Percentiles rank a stretch among this genome's conserved stretches.
Conservation (phyloP, 92 coral and sea anemone species). For the Epizoanthus rinbou region DNA sequence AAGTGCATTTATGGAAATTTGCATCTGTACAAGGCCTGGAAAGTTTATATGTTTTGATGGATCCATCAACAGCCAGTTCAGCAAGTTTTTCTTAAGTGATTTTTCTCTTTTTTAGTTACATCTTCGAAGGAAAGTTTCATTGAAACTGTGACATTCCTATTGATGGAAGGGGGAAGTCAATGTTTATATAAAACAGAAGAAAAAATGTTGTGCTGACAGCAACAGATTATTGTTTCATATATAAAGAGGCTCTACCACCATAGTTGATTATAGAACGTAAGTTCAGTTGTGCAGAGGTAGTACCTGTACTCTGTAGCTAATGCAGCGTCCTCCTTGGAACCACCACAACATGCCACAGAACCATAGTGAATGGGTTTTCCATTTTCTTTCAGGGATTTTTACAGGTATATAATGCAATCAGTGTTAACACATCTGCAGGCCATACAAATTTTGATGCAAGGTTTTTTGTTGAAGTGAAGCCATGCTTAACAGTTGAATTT, state of each 20-base stretch:
- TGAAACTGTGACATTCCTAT: slow-evolving; percentile 11
- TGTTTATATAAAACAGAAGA: slow-evolving; percentile 7
- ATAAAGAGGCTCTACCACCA: slow-evolving; percentile 8
- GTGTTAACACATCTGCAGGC: neutral
- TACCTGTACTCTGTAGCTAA: neutral
- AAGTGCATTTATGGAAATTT: slow-evolving; percentile 32
- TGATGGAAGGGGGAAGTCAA: slow-evolving; percentile 9
- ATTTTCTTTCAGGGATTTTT: slow-evolving; percentile 34
- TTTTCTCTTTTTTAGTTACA: slow-evolving; percentile 28
- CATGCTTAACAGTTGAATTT: slow-evolving; percentile 2
- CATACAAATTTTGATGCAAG: neutral
- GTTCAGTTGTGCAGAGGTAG: neutral
- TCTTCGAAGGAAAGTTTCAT: slow-evolving; percentile 7
- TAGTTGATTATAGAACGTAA: neutral
- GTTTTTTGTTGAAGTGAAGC: neutral
- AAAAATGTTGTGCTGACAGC: slow-evolving; percentile 23
- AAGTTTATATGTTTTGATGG: neutral
- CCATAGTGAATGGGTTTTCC: slow-evolving; percentile 35
- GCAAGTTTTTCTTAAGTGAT: neutral
- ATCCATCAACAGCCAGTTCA: slow-evolving; percentile 18
- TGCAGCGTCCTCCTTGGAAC: slow-evolving; percentile 11
- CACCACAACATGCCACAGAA: slow-evolving; percentile 4
- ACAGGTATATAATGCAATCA: neutral
- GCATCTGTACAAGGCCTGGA: neutral
- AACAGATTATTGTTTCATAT: slow-evolving; percentile 5